Evolutionary conservation across 2,888 invertebrate genomes (phyloP).

Genomic region (Polydrusus cervinus): DNA sequence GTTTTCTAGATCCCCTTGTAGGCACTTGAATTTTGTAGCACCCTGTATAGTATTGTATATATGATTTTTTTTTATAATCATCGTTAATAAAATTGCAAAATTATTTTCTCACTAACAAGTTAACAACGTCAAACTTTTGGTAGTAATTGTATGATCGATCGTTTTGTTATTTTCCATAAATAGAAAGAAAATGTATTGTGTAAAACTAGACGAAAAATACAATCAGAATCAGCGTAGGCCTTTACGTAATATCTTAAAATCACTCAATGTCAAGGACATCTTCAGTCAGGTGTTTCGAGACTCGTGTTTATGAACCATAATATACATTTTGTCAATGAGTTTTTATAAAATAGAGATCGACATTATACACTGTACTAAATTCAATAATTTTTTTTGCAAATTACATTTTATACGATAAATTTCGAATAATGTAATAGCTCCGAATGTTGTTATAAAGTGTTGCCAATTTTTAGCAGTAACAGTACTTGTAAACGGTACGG

Average conservation of each 20-base stretch:
- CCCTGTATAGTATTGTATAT: too few species aligned
- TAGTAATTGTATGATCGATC: neutral
- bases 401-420: too few species aligned
- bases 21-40: too few species aligned
- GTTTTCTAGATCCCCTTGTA: too few species aligned
- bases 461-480: too few species aligned
- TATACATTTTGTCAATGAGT: conserved; percentile 10
- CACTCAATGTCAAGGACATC: conserved; percentile 36
- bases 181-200: conserved; percentile 14
- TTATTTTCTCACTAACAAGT: too few species aligned
- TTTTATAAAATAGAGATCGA: neutral
- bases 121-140: neutral
- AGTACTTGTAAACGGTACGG: too few species aligned
- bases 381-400: too few species aligned
- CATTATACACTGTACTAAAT: neutral
- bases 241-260: conserved; percentile 36
- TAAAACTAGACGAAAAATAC: conserved; percentile 21
- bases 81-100: too few species aligned
- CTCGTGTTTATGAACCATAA: conserved; percentile 41
- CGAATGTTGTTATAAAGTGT: too few species aligned
- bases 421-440: too few species aligned
- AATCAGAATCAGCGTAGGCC: conserved; percentile 25
- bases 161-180: neutral
- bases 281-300: conserved; percentile 35
- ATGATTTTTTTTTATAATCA: too few species aligned